Percentiles rank a stretch among this genome's conserved stretches.
These are phyloP conservation scores for Brachyalestes nurse DNA, from an alignment of 2,797 vertebrate genomes.

Conservation along the genomic window DNA sequence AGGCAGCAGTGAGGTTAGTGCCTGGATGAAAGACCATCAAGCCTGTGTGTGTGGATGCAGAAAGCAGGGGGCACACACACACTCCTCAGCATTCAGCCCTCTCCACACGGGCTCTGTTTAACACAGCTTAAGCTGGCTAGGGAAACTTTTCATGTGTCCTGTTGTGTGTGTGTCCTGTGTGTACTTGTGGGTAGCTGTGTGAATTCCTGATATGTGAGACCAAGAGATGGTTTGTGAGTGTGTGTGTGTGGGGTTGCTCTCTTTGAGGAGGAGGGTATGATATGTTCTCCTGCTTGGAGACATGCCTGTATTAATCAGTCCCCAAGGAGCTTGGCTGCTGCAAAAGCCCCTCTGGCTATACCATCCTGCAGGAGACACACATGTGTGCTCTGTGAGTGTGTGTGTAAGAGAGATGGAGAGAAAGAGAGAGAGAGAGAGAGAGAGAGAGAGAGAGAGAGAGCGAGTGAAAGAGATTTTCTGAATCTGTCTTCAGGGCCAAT, in stretches of 20 bases:
- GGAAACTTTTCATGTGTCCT: constrained; percentile 37
- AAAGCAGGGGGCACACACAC: constrained; percentile 34
- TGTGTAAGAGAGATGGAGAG: background rate
- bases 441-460: constrained; percentile 29
- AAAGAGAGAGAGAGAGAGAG: background rate
- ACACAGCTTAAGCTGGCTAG: constrained; percentile 45
- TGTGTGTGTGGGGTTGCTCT: constrained; percentile 23
- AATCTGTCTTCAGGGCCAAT: constrained; percentile 31
- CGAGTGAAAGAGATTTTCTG: background rate
- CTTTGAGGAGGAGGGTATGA: constrained; percentile 46
- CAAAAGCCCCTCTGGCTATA: constrained; percentile 51
- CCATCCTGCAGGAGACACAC: constrained; percentile 30
- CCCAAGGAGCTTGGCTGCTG: constrained; percentile 47
- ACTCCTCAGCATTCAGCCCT: constrained; percentile 38
- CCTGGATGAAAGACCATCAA: constrained; percentile 43
- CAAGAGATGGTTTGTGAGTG: background rate
- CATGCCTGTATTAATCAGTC: constrained; percentile 57
- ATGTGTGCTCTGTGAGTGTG: constrained; percentile 22
- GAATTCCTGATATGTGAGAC: constrained; percentile 17
- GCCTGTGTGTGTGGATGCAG: constrained; percentile 29
- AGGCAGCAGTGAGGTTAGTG: constrained; percentile 37
- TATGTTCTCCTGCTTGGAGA: constrained; percentile 45
- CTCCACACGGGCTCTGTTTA: constrained; percentile 44
- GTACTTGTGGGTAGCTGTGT: constrained; percentile 17
- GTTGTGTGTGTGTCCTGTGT: constrained; percentile 16